Percentiles rank a stretch among this genome's conserved stretches.
Evolutionary conservation across 2,888 invertebrate genomes (phyloP).

Genomic region (Cordylochernes scorpioides): DNA sequence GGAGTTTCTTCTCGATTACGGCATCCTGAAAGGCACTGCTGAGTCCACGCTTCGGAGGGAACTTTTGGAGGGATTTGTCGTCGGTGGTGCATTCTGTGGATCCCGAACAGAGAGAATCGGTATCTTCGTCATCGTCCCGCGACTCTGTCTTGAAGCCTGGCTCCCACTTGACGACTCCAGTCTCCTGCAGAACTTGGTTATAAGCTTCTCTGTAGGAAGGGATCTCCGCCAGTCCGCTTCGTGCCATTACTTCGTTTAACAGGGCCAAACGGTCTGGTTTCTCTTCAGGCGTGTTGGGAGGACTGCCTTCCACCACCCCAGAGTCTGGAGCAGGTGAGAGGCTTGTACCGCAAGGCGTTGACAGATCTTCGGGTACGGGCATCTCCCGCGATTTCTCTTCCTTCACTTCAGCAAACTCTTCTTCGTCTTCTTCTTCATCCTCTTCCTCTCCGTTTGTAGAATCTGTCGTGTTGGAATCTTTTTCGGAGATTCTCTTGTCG

Average conservation of each 20-base stretch:
- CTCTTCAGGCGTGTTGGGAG: neutral
- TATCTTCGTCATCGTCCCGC: constrained; percentile 9
- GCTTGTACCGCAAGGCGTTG: neutral
- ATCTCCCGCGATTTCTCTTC: too few relatives aligned
- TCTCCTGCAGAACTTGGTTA: constrained; percentile 69
- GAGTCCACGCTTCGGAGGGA: constrained; percentile 7
- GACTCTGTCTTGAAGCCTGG: constrained; percentile 5
- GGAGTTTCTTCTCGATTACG: constrained; percentile 40
- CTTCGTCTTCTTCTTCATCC: constrained; percentile 24
- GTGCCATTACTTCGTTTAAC: constrained; percentile 85
- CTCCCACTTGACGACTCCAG: constrained; percentile 6
- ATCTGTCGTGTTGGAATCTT: constrained; percentile 11
- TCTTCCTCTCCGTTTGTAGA: constrained; percentile 17
- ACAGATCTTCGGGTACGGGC: constrained; percentile 39
- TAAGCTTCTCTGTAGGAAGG: constrained; percentile 89
- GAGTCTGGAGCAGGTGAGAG: neutral
- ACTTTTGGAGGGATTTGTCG: constrained; percentile 5
- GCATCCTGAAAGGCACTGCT: constrained; percentile 27
- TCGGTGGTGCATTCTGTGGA: constrained; percentile 8
- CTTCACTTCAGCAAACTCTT: constrained; percentile 2
- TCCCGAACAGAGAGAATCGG: constrained; percentile 11
- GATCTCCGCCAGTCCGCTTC: constrained; percentile 72
- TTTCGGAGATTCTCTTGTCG: constrained; percentile 1
- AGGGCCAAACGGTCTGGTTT: too few relatives aligned
- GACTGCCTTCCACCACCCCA: neutral